Conservation (phyloP, 2,888 invertebrate genomes). For the Eurytoma adleriae region DNA sequence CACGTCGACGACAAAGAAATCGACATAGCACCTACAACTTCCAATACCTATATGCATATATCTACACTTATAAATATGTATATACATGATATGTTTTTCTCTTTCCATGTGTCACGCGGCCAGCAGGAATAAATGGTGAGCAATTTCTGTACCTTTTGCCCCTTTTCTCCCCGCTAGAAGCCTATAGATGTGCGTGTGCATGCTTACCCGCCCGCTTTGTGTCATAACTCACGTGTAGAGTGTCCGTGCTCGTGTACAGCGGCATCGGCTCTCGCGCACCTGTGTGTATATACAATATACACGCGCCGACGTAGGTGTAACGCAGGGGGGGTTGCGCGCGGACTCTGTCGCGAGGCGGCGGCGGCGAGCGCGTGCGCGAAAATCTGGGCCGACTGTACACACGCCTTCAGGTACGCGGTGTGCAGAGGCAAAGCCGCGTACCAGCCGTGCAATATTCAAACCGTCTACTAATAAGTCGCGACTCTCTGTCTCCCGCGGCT, state of each 20-base stretch:
- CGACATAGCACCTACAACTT: constrained; percentile 12
- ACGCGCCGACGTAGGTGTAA: not conserved
- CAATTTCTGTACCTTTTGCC: constrained; percentile 44
- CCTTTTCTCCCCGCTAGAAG: not conserved
- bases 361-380: constrained; percentile 54
- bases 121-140: constrained; percentile 75
- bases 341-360: not conserved
- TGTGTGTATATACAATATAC: not conserved
- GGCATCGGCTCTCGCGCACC: not conserved
- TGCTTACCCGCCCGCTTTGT: constrained; percentile 4
- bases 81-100: constrained; percentile 30
- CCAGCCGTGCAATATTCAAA: constrained; percentile 51
- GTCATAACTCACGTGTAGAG: not conserved
- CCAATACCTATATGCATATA: not conserved
- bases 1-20: constrained; percentile 28
- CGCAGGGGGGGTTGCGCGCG: not conserved
- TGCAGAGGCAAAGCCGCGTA: constrained; percentile 2
- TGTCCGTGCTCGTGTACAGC: not conserved
- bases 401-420: not conserved
- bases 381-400: constrained; percentile 56
- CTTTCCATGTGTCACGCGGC: constrained; percentile 71
- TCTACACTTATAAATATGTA: not conserved
- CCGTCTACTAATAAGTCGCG: constrained; percentile 47
- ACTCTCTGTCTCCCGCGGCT: not conserved
- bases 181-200: not conserved